Base-by-base conservation (phyloP, 2,113 vertebrate genomes). In the Dicerorhinus sumatrensis region DNA sequence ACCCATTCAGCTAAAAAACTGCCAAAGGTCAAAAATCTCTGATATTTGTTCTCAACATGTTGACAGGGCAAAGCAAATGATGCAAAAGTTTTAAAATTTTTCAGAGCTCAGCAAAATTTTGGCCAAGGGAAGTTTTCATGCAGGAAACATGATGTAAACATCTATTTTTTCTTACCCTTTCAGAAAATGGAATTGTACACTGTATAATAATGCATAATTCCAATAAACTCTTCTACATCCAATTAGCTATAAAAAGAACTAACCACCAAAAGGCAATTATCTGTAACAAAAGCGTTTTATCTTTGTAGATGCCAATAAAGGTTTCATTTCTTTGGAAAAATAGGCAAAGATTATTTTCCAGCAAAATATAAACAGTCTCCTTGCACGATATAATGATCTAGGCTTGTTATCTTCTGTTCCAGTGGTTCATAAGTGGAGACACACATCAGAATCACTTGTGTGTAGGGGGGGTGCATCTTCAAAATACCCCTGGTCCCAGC, bases 241-340 rank as follows among this genome's bases (percentile, higher is more conserved):
- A 60, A 88, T 81, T 94, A 96, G 63, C 54, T 93, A 77, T 97
- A 90, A 92, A 97, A 97, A 81, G 77, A 94, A 69, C 76, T 89
- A 81, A 85, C 36, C 33, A 88, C 60, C 88, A 87, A 94, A 97
- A 70, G 33, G 80, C 75, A 96, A 90, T 95, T 79, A 73, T 89
- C 83, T 96, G 67, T 95, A 94, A 60, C 83, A 96, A 91, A 95
- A 91, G 29, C 48, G 63, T 90, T 97, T 95, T 96, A 95, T 95
- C 63, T 95, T 89, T 86, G 69, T 63, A 88, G 54, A 87, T 94
- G 23, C 36, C 86, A 90, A 87, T 51, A 95, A 95, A 94, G 42
- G 25, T 88, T 96, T 87, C 20, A 60, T 93, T 94, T 96, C 25
- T 88, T 94, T 94, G 92, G 82, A 88, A 95, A 92, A 81, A 56